Base-by-base conservation (phyloP, 2,797 vertebrate genomes). In the Sebastes taczanowskii region DNA sequence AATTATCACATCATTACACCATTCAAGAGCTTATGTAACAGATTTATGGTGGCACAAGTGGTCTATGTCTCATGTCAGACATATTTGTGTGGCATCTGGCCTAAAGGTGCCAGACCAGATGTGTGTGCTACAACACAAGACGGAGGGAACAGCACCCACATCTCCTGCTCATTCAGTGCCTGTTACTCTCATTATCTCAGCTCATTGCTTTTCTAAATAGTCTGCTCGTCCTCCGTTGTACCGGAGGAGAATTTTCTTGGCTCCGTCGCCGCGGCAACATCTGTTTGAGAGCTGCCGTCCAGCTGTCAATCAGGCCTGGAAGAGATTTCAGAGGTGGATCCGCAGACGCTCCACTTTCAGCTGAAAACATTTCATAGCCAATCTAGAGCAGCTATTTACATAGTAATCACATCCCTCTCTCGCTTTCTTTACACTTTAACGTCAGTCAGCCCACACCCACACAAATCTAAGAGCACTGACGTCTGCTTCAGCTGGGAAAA, bases 221-320 rank as follows among this genome's bases (percentile, higher is more conserved):
- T 61, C 72, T 72, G 55, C 65, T 77, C 63, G 70, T 86, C 76
- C 63, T 68, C 55, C 27, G 4, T 71, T 66, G 11, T 32, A 58
- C 77, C 32, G 29, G 42, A 76, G 76, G 62, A 81, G 16, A 80
- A 38, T 65, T 65, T 71, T 78, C 70, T 84, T 72, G 20, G 61
- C 77, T 29, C 65, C 5, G 34, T 78, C 25, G 20, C 80, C 7
- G 0, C 60, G 25, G 87, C 70, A 89, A 88, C 91, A 89, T 90
- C 84, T 92, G 87, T 77, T 80, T 68, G 14, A 73, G 30, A 84
- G 80, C 74, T 25, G 32, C 62, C 18, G 3, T 77, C 75, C 77
- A 86, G 74, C 85, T 88, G 89, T 88, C 91, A 87, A 81, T 90
- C 90, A 90, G 42, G 62, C 32, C 82, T 59, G 22, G 52, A 85